Base-by-base conservation (phyloP, 2,797 vertebrate species). In the Pipistrellus kuhlii region DNA sequence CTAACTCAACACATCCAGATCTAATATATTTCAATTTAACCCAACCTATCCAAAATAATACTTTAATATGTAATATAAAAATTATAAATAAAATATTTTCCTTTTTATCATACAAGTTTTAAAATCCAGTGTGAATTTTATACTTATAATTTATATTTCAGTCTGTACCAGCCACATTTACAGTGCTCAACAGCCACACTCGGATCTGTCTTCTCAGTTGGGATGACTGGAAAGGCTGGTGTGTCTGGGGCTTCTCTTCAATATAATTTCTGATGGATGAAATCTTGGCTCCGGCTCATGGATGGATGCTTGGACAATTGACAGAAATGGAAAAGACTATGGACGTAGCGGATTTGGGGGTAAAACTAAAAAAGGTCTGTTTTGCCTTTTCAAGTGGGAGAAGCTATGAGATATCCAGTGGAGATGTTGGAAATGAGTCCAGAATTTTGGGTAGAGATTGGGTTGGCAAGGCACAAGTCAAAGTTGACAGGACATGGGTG, bases 21-120 rank as follows among this genome's bases (percentile, higher is more conserved):
- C n/a, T 68, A 68, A 94, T 55, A n/a, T 55, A 80, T 83, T 82
- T 90, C 85, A 23, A 93, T 53, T 83, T 77, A 91, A 93, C 12
- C 32, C 46, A 44, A 62, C 12, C 25, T 44, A 59, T 27, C 30
- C 46, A 76, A 89, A 87, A 80, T 62, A 90, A 18, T 77, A 44
- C 72, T 82, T 95, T 32, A 51, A n/a, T 77, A n/a, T 88, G 7
- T 59, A 48, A 77, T 46, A 78, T 88, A 87, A 94, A 95, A 88
- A 48, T 71, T 84, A 73, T 35, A 38, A 38, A 64, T 66, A 18
- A 57, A 66, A 57, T 57, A 44, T 35, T 66, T 51, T 38, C 59
- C 59, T 72, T 89, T 90, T 86, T 75, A 77, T 71, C n/a, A 69
- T 30, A 30, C 14, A 46, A 59, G 14, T 14, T 92, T 92, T 32